Percentiles rank a stretch among this genome's conserved stretches.
Evolutionary conservation across 2,888 invertebrate genomes (phyloP).

Genomic region (Drosophila percnosoma): DNA sequence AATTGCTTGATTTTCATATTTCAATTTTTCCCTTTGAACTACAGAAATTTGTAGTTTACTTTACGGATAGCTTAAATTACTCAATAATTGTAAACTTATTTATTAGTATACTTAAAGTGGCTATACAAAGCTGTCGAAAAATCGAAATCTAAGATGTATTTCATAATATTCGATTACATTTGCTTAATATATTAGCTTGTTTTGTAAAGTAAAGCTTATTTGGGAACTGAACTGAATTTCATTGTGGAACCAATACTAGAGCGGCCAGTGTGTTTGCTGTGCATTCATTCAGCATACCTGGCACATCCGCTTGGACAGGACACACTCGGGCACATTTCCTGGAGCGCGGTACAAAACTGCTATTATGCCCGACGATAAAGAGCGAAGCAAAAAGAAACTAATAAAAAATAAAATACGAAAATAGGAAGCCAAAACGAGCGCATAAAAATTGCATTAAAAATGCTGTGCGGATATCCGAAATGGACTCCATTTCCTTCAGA

Average conservation of each 20-base stretch:
- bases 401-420: constrained; percentile 37
- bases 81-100: neutral
- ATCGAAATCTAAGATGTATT: neutral
- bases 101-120: too few species aligned
- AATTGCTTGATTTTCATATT: neutral
- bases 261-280: constrained; percentile 8
- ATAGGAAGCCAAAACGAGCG: constrained; percentile 72
- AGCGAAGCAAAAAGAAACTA: constrained; percentile 24
- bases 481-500: constrained; percentile 41
- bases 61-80: neutral
- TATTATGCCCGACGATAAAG: constrained; percentile 17
- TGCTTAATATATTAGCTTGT: neutral
- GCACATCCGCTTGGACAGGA: constrained; percentile 44
- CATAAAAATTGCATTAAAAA: constrained; percentile 82
- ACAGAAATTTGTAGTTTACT: neutral
- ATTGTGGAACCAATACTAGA: neutral
- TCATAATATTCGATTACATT: neutral
- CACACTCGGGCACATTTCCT: constrained; percentile 49
- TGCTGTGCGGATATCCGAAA: constrained; percentile 78
- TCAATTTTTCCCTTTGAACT: neutral
- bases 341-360: constrained; percentile 23
- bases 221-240: neutral
- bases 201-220: neutral
- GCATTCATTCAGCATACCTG: constrained; percentile 26
- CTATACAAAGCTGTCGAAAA: neutral